A percentile compares a stretch with the other conserved stretches of the same genome.
These are phyloP conservation scores for Myoxocephalus aenaeus DNA, from an alignment of 2,797 vertebrate species.

Conservation along the genomic window DNA sequence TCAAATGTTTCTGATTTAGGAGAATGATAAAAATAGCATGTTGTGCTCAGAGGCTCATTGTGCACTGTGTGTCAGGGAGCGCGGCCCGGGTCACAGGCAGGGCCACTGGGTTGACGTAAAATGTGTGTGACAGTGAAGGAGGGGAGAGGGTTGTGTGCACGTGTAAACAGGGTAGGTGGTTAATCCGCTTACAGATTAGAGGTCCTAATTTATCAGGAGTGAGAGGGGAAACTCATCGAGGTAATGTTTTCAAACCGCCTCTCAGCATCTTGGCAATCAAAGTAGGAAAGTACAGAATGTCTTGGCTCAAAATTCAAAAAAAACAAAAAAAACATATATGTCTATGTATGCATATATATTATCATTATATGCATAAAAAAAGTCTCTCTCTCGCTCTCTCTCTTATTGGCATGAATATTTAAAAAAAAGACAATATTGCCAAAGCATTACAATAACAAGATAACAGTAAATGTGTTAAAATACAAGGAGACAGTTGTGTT, in stretches of 20 bases:
- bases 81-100: conserved; percentile 25
- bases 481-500: no score
- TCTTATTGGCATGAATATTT: no score
- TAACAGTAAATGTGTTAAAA: no score
- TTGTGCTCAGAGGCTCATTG: not conserved
- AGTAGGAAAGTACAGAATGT: not conserved
- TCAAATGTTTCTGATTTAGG: conserved; percentile 8
- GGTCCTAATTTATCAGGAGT: conserved; percentile 86
- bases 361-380: no score
- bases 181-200: conserved; percentile 88
- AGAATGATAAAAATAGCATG: not conserved
- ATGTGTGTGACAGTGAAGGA: conserved; percentile 38
- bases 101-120: conserved; percentile 29
- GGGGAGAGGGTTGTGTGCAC: conserved; percentile 7
- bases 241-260: conserved; percentile 60
- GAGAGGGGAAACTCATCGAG: conserved; percentile 66
- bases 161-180: conserved; percentile 69
- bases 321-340: not conserved
- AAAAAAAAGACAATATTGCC: no score
- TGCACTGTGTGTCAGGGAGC: not conserved
- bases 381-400: no score
- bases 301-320: not conserved
- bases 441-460: no score
- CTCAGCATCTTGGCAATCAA: conserved; percentile 13
- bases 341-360: no score